These are phyloP conservation scores for Branchinecta lynchi DNA, from an alignment of 1,140 invertebrate genomes.

Conservation along the genomic window DNA sequence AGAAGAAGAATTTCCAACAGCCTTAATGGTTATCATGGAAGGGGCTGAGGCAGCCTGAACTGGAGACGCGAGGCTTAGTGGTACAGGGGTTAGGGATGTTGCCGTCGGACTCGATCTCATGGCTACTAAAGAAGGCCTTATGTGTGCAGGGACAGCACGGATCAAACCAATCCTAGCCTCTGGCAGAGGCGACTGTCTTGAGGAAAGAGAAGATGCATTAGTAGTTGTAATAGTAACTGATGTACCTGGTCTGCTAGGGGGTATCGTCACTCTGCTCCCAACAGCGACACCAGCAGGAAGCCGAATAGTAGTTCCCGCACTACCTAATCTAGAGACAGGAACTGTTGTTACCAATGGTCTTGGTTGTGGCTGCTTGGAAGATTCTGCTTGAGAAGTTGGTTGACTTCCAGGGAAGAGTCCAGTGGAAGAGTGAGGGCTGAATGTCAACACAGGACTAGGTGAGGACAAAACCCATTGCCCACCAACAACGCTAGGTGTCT, in stretches of 20 bases:
- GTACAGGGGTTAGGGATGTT: neutral
- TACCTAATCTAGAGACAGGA: too few relatives aligned
- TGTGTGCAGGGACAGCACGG: neutral
- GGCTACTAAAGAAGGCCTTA: neutral
- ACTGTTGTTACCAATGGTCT: too few relatives aligned
- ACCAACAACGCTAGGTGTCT: neutral
- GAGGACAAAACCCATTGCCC: neutral
- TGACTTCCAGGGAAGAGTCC: neutral
- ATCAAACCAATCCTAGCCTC: neutral
- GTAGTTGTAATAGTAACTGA: slow-evolving; percentile 3
- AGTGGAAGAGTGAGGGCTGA: neutral
- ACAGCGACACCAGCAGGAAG: neutral
- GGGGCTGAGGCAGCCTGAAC: neutral
- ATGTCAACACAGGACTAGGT: neutral
- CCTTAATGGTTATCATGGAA: neutral
- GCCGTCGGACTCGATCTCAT: too few relatives aligned
- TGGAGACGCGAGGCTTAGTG: neutral
- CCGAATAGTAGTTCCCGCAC: neutral
- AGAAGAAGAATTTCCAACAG: neutral
- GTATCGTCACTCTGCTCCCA: neutral
- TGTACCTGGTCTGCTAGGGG: neutral
- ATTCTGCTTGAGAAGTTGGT: neutral
- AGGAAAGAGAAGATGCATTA: neutral
- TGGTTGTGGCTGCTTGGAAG: too few relatives aligned
- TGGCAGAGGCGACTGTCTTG: neutral